Percentiles rank a stretch among this genome's conserved stretches.
phyloP scores from a whole-genome alignment of 2,113 vertebrate genomes.

The Piprites chloris region DNA sequence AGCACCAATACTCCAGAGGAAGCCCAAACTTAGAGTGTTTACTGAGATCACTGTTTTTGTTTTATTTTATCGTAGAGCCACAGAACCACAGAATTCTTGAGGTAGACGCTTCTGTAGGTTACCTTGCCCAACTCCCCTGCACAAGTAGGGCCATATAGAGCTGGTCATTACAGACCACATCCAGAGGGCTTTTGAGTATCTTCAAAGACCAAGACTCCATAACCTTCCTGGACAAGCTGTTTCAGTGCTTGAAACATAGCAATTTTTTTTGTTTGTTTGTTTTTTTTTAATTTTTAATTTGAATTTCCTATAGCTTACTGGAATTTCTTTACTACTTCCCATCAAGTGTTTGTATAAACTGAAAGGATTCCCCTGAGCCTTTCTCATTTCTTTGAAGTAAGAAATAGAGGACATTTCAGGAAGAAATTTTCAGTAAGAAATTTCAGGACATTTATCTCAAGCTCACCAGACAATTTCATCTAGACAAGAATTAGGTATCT shows the following conservation, averaged over 20 bases:
- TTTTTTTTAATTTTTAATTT: not conserved
- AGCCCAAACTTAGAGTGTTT: not conserved
- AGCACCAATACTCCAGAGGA: not conserved
- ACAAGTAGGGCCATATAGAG: not conserved
- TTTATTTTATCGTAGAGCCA: not conserved
- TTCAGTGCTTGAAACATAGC: not conserved
- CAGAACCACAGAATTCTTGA: not conserved
- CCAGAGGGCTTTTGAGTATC: not conserved
- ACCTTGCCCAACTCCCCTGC: not conserved
- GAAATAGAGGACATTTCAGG: no score
- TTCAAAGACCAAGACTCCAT: not conserved
- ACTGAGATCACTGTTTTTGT: not conserved
- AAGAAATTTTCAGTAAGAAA: no score
- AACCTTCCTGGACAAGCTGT: not conserved
- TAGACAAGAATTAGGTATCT: not conserved
- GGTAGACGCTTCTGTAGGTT: not conserved
- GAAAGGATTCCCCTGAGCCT: not conserved
- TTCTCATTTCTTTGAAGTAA: not conserved
- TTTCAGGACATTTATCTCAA: not conserved
- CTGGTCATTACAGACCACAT: not conserved
- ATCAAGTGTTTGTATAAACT: not conserved
- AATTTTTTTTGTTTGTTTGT: no score
- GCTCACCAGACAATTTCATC: not conserved
- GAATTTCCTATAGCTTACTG: not conserved
- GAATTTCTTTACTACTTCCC: not conserved